These are phyloP conservation scores for Ctena decussata DNA, from an alignment of 2,888 invertebrate species.

Conservation along the genomic window DNA sequence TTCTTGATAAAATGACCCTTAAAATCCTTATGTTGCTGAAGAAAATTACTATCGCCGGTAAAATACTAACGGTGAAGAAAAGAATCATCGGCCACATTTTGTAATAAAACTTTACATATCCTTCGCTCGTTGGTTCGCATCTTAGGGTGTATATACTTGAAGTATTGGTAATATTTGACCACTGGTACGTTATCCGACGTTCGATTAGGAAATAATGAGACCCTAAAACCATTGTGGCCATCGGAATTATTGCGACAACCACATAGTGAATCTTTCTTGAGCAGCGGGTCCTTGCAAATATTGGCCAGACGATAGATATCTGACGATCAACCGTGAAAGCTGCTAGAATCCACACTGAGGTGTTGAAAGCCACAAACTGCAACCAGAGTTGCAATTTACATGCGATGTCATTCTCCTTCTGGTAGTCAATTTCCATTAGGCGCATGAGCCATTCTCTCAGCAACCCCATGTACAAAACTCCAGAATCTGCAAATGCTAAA, in stretches of 20 bases:
- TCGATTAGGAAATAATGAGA: neutral
- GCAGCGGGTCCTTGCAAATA: conserved; percentile 69
- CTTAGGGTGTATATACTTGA: neutral
- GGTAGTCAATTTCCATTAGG: conserved; percentile 58
- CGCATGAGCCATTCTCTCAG: conserved; percentile 69
- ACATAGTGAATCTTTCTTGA: conserved; percentile 25
- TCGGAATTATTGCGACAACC: neutral
- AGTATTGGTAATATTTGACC: neutral
- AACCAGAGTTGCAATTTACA: conserved; percentile 75
- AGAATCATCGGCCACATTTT: neutral
- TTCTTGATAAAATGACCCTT: neutral
- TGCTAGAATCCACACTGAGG: conserved; percentile 78
- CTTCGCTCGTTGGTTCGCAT: neutral
- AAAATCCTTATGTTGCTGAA: neutral
- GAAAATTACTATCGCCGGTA: neutral
- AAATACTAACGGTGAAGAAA: neutral
- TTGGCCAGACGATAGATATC: conserved; percentile 73
- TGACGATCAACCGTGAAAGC: conserved; percentile 78
- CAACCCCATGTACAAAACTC: conserved; percentile 73
- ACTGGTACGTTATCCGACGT: neutral
- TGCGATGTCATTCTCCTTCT: conserved; percentile 32
- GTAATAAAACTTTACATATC: neutral
- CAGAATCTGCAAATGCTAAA: conserved; percentile 68
- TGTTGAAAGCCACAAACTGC: conserved; percentile 74
- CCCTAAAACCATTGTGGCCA: neutral